A percentile compares a stretch with the other conserved stretches of the same genome.
phyloP scores from a whole-genome alignment of 2,113 vertebrate species.

The Heptranchias perlo region DNA sequence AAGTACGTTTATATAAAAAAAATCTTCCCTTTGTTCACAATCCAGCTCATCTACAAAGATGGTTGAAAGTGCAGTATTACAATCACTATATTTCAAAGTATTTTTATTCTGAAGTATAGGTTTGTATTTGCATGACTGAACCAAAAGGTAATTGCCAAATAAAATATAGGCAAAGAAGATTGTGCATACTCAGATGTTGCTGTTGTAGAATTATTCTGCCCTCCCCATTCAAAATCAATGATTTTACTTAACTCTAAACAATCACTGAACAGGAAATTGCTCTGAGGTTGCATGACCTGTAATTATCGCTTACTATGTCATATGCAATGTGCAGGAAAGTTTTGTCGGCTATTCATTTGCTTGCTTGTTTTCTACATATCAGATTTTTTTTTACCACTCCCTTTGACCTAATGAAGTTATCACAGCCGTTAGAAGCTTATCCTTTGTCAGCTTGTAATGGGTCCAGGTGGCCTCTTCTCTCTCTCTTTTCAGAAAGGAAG shows the following conservation, averaged over 20 bases:
- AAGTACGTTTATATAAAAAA: not conserved
- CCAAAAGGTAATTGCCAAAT: not conserved
- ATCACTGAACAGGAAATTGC: not conserved
- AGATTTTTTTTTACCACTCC: not conserved
- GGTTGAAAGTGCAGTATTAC: too few species aligned
- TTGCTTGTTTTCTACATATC: not conserved
- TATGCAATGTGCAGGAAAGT: not conserved
- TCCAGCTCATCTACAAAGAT: not conserved
- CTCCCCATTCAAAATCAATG: not conserved
- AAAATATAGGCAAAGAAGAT: not conserved
- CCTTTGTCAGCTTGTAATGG: constrained; percentile 41
- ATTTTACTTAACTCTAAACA: not conserved
- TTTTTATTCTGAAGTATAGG: not conserved
- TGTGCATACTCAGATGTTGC: not conserved
- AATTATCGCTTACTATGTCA: constrained; percentile 17
- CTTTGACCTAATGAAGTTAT: constrained; percentile 27
- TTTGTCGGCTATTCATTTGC: not conserved
- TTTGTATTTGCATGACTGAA: not conserved
- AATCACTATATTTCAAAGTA: not conserved
- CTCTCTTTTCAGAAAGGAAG: constrained; percentile 37
- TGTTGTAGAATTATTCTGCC: not conserved
- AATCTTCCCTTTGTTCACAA: not conserved
- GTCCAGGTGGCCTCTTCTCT: constrained; percentile 38
- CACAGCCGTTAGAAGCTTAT: constrained; percentile 39
- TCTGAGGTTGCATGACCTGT: not conserved